Conservation (phyloP, 2,113 vertebrate species). For the Eonycteris spelaea region DNA sequence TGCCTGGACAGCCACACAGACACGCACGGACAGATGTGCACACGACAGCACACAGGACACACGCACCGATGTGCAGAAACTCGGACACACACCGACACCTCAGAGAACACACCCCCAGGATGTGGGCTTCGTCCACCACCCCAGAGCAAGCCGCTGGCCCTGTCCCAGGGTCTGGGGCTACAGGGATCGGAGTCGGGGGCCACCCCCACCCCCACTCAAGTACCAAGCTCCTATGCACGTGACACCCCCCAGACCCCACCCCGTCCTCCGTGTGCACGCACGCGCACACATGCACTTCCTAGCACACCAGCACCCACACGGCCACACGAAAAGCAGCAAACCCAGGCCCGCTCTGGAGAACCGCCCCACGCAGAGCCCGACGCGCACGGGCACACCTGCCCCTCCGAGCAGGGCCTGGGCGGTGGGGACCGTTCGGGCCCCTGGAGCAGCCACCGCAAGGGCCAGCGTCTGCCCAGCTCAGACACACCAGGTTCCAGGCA, state of each 20-base stretch:
- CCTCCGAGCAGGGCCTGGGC: neutral
- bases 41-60: neutral
- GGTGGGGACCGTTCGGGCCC: no score
- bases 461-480: neutral
- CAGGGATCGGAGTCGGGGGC: neutral
- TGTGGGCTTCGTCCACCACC: neutral
- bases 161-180: neutral
- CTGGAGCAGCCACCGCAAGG: rapidly evolving
- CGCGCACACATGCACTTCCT: no score
- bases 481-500: neutral
- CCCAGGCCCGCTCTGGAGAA: neutral
- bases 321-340: no score
- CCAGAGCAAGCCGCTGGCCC: no score
- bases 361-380: rapidly evolving
- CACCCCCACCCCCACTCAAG: no score
- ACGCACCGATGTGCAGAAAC: neutral
- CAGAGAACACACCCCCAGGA: no score
- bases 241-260: neutral
- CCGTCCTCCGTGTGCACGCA: rapidly evolving
- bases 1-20: neutral
- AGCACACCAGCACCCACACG: rapidly evolving
- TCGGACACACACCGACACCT: neutral
- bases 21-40: no score
- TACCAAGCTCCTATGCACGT: no score
- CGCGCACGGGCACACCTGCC: rapidly evolving